These are phyloP conservation scores for Poecilia velifera DNA, from an alignment of 2,797 vertebrate species.

Conservation along the genomic window DNA sequence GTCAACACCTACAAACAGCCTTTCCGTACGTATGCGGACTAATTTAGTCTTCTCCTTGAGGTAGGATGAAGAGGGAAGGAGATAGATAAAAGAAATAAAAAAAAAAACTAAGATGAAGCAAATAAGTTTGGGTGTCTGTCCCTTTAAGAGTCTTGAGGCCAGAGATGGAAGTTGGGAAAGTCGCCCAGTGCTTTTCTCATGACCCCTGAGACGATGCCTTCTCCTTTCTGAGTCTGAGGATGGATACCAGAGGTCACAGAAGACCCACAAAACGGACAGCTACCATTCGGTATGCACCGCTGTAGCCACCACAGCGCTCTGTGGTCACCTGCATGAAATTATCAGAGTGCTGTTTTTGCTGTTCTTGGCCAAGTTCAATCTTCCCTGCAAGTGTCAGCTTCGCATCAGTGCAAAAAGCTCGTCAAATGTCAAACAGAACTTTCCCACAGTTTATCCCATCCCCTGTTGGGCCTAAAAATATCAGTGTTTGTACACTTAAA, in stretches of 20 bases:
- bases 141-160: slow-evolving; percentile 75
- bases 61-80: slow-evolving; percentile 12
- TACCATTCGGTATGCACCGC: neutral
- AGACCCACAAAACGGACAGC: slow-evolving; percentile 34
- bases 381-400: neutral
- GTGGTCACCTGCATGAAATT: neutral
- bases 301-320: neutral
- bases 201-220: slow-evolving; percentile 81
- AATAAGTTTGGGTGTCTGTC: slow-evolving; percentile 39
- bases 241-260: slow-evolving; percentile 46
- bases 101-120: slow-evolving; percentile 7
- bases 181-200: slow-evolving; percentile 88
- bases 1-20: slow-evolving; percentile 1
- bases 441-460: slow-evolving; percentile 47
- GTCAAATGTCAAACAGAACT: slow-evolving; percentile 15
- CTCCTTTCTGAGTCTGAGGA: slow-evolving; percentile 68
- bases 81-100: slow-evolving; percentile 2
- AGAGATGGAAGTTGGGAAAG: slow-evolving; percentile 85
- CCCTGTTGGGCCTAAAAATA: slow-evolving; percentile 36
- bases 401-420: neutral
- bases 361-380: neutral
- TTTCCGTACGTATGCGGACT: slow-evolving; percentile 1
- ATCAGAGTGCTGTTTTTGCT: neutral
- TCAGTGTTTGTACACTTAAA: slow-evolving; percentile 53
- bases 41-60: slow-evolving; percentile 4